phyloP scores from a whole-genome alignment of 2,113 vertebrate genomes.

The Phrynocephalus versicolor region DNA sequence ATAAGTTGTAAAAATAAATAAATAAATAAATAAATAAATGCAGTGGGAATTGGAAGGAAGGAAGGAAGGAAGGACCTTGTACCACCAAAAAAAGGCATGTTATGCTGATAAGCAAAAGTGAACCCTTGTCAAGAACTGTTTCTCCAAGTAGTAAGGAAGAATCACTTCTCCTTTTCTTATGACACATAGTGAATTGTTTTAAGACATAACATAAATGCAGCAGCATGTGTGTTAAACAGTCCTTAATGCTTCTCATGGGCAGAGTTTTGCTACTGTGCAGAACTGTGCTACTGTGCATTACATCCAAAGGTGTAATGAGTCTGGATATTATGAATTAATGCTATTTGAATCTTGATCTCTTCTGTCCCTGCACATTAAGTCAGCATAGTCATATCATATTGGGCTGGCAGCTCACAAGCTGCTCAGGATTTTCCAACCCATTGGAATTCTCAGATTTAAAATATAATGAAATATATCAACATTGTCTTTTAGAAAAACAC shows the following conservation, averaged over 20 bases:
- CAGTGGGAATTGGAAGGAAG: neutral
- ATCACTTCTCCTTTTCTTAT: slow-evolving; percentile 17
- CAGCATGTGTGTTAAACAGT: slow-evolving; percentile 28
- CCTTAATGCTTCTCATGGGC: slow-evolving; percentile 30
- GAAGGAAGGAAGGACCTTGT: neutral
- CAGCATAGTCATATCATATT: neutral
- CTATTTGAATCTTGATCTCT: slow-evolving; percentile 10
- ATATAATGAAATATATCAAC: neutral
- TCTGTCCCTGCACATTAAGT: slow-evolving; percentile 15
- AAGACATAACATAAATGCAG: slow-evolving; percentile 19
- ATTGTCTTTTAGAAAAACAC: neutral
- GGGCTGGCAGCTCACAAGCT: slow-evolving; percentile 28
- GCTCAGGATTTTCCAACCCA: slow-evolving; percentile 19
- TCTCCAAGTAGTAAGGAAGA: slow-evolving; percentile 10
- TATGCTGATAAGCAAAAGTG: slow-evolving; percentile 12
- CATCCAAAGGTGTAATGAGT: slow-evolving; percentile 12
- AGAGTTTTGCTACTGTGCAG: neutral
- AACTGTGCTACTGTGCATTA: neutral
- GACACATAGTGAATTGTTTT: slow-evolving; percentile 12
- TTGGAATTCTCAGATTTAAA: slow-evolving; percentile 23
- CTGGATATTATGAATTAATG: slow-evolving; percentile 25
- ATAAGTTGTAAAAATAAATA: too few species aligned
- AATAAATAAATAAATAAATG: too few species aligned
- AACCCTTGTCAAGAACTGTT: slow-evolving; percentile 19
- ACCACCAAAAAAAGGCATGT: neutral